Base-by-base conservation (phyloP, 2,888 invertebrate species). In the Axea sp. region DNA sequence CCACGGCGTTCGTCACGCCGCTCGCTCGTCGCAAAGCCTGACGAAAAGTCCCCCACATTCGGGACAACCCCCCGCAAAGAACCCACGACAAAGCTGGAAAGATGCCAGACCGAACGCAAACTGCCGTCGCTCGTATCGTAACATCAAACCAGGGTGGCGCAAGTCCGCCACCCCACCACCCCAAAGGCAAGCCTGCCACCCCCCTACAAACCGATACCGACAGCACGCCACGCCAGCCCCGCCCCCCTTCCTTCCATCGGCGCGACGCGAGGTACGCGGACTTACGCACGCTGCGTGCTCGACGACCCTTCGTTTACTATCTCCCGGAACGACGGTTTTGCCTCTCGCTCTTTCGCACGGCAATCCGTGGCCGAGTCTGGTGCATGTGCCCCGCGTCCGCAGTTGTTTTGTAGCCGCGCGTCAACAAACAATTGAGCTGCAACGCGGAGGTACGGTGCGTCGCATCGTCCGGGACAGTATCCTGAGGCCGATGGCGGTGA, bases 211-310 rank as follows among this genome's bases (percentile, higher is more conserved):
- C 31, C 31, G 39, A 30, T 19, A 31, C 31, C 39, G 33, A 57
- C 31, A 22, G 47, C 28, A 62, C 17, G 28, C 19, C 19, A 12
- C 45, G 78, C 80, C 80, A 79, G 80, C 76, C 62, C 75, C 15
- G 6, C 12, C 11, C 6, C 22, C 1, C 7, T 62, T 62, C 49
- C 49, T 62, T 62, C 49, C 62, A 62, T 62, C 62, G 62, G 12
- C 41, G 24, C 28, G 24, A 31, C 57, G 57, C 43, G 5, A 15
- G 59, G 24, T 33, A 31, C 57, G 57, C 43, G 6, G 17, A 43
- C 67, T 60, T 43, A 71, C 76, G 72, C 74, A 68, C 74, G 64
- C 53, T 57, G 60, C 65, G 59, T 65, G 45, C 35, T 24, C 31
- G 7, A 11, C 59, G 45, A 59, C 33, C 64, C 8, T 22, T 68